A percentile compares a stretch with the other conserved stretches of the same genome.
phyloP scores from a whole-genome alignment of 2,797 vertebrate genomes.

The Falco berigora region DNA sequence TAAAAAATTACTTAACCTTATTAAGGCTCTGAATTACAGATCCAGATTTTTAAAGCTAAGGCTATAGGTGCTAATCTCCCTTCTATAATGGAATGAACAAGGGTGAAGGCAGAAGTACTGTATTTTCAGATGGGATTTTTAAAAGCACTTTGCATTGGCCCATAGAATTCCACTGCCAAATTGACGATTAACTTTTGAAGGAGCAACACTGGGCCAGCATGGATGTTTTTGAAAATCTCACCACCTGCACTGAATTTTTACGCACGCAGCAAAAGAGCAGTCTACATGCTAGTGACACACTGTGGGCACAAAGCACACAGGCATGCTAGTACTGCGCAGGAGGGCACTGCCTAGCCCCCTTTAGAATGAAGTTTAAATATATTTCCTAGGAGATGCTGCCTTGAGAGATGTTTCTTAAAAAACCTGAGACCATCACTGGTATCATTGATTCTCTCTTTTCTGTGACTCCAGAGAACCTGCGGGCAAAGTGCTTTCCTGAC shows the following conservation, averaged over 20 bases:
- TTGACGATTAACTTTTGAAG: background rate
- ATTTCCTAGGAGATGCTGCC: background rate
- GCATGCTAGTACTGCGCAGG: background rate
- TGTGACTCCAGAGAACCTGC: background rate
- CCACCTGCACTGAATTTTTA: background rate
- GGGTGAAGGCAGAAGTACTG: background rate
- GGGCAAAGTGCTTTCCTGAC: background rate
- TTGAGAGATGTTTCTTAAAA: background rate
- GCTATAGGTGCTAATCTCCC: background rate
- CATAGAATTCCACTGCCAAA: background rate
- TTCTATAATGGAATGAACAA: slow-evolving; percentile 5
- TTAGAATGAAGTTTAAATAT: background rate
- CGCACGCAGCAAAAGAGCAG: background rate
- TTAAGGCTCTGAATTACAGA: slow-evolving; percentile 50
- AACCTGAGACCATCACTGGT: background rate
- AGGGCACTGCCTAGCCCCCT: background rate
- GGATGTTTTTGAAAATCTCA: background rate
- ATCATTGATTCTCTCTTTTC: background rate
- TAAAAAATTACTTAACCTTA: background rate
- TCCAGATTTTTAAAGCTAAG: slow-evolving; percentile 32
- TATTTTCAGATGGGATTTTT: slow-evolving; percentile 19
- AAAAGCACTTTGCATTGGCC: background rate
- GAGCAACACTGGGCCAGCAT: background rate
- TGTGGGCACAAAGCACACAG: background rate
- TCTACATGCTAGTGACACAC: background rate